Evolutionary conservation across 2,888 invertebrate species (phyloP).

Genomic region (Athrips mouffetella): DNA sequence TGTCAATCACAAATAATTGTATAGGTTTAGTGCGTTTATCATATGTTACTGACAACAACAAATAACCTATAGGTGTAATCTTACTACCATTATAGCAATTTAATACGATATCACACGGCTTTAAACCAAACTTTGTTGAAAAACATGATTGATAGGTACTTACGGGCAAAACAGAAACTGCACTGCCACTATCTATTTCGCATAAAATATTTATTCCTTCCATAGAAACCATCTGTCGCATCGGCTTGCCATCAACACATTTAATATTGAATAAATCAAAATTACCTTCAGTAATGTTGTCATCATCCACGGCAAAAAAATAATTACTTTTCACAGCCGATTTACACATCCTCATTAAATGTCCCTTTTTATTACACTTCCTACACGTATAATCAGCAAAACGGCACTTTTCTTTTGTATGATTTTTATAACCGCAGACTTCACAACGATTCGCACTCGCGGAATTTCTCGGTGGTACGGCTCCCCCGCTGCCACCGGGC

Average conservation of each 20-base stretch:
- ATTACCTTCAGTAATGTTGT: constrained; percentile 14
- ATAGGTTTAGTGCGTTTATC: neutral
- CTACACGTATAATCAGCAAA: constrained; percentile 11
- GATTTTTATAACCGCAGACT: constrained; percentile 18
- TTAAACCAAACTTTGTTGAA: neutral
- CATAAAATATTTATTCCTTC: constrained; percentile 9
- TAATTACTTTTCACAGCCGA: neutral
- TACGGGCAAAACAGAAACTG: constrained; percentile 15
- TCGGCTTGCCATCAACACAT: constrained; percentile 14
- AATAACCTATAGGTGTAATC: constrained; percentile 13
- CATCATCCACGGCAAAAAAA: constrained; percentile 10
- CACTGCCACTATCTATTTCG: constrained; percentile 20
- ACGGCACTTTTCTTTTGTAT: constrained; percentile 16
- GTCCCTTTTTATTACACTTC: constrained; percentile 11
- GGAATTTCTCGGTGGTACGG: neutral
- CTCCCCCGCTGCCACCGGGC: too few relatives aligned
- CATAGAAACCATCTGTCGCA: constrained; percentile 14
- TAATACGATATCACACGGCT: constrained; percentile 4
- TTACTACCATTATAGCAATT: constrained; percentile 14
- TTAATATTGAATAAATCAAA: constrained; percentile 16
- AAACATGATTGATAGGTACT: constrained; percentile 9
- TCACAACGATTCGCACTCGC: constrained; percentile 1
- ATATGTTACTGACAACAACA: constrained; percentile 13
- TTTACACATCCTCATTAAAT: constrained; percentile 17
- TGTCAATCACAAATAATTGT: constrained; percentile 11